Base-by-base conservation (phyloP, 2,113 vertebrate genomes). In the Nycticorax nycticorax region DNA sequence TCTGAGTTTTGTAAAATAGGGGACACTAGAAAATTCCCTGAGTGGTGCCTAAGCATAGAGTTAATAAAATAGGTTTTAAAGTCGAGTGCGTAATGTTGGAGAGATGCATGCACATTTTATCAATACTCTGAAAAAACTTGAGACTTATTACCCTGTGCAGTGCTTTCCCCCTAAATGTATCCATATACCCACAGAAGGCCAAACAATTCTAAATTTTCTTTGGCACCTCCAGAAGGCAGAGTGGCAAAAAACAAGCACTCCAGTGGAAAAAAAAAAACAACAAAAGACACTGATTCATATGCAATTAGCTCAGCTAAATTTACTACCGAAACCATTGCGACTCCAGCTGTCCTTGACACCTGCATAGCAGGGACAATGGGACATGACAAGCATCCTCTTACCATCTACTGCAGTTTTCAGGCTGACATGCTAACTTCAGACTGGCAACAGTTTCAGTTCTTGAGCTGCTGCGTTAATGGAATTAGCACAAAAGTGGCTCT, bases 291-390 rank as follows among this genome's bases (percentile, higher is more conserved):
- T 95, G 89, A 96, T 96, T 97, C 92, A 87, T 37, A 57, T 13
- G 81, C 77, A 97, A 94, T 97, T 96, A 96, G 90, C 94, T 68
- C 66, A 68, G 93, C 81, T 94, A 96, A 89, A 96, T 96, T 96
- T 91, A 87, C 96, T 93, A 53, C 80, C 28, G 77, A 82, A 94
- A 50, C 85, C 77, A 85, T 1, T 82, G 94, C 87, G 85, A 56
- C 77, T 89, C 84, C 95, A 97, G 95, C 94, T 97, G 95, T 92
- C 89, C 92, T 88, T 79, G 94, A 96, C 94, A 97, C 96, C 92
- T 96, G 96, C 92, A 87, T 7, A 72, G 91, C 73, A 87, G 94
- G 81, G 77, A 95, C 89, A 96, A 91, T 41, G 84, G 84, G 62
- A 93, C 92, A 93, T 85, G 89, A 96, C 89, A 89, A 94, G 96